Conservation (phyloP, 2,797 vertebrate genomes). For the Buphagus erythrorhynchus region DNA sequence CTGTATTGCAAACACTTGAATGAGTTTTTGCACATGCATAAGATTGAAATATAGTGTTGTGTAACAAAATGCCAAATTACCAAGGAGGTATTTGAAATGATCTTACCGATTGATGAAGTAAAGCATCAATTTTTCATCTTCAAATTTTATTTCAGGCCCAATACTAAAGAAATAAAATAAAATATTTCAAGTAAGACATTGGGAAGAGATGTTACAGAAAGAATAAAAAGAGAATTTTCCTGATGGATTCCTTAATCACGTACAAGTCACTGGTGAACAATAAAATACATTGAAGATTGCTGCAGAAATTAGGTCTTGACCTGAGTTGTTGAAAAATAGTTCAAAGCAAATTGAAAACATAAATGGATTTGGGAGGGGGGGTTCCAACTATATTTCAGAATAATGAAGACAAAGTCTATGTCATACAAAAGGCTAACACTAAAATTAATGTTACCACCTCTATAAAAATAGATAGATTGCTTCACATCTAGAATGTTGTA, state of each 20-base stretch:
- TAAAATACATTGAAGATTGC: slow-evolving; percentile 76
- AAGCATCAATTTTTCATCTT: slow-evolving; percentile 14
- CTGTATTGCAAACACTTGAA: slow-evolving; percentile 14
- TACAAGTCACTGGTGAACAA: slow-evolving; percentile 73
- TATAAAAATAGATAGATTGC: slow-evolving; percentile 41
- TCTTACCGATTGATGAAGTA: slow-evolving; percentile 31
- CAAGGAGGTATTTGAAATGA: slow-evolving; percentile 16
- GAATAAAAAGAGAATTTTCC: slow-evolving; percentile 70
- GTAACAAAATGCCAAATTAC: slow-evolving; percentile 45
- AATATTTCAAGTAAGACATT: slow-evolving; percentile 1
- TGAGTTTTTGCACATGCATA: slow-evolving; percentile 7
- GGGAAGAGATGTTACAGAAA: slow-evolving; percentile 38
- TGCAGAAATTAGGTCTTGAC: slow-evolving; percentile 85
- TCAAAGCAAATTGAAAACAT: slow-evolving; percentile 84
- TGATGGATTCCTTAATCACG: slow-evolving; percentile 85
- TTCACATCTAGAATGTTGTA: neutral
- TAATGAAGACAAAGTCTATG: slow-evolving; percentile 87
- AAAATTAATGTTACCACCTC: slow-evolving; percentile 70
- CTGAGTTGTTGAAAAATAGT: slow-evolving; percentile 84
- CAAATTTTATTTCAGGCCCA: slow-evolving; percentile 44
- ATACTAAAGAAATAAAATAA: neutral
- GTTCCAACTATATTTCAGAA: slow-evolving; percentile 71
- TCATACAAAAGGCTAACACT: slow-evolving; percentile 69
- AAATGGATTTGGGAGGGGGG: slow-evolving; percentile 79
- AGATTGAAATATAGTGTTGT: neutral